phyloP scores from a whole-genome alignment of 2,888 invertebrate genomes.

The Coleophora flavipennella region DNA sequence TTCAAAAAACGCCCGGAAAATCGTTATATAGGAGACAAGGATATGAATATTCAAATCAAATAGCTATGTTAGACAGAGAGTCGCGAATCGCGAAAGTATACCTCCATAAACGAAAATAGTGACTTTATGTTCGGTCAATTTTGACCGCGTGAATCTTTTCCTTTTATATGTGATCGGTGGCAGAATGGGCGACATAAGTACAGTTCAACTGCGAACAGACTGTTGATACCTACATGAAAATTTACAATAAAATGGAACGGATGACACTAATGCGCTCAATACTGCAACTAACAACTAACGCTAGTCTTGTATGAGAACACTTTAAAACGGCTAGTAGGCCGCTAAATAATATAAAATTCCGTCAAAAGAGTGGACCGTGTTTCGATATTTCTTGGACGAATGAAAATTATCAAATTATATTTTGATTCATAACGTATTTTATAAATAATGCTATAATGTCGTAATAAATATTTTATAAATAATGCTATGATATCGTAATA shows the following conservation, averaged over 20 bases:
- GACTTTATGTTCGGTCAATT: too few relatives aligned
- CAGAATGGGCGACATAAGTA: too few relatives aligned
- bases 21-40: too few relatives aligned
- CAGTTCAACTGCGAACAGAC: constrained; percentile 5
- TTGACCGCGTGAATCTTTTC: too few relatives aligned
- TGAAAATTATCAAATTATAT: constrained; percentile 33
- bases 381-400: constrained; percentile 36
- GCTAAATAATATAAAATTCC: constrained; percentile 17
- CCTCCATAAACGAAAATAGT: too few relatives aligned
- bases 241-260: constrained; percentile 55
- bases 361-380: constrained; percentile 45
- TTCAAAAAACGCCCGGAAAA: too few relatives aligned
- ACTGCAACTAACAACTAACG: constrained; percentile 26
- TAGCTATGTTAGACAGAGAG: too few relatives aligned
- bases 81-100: too few relatives aligned
- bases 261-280: constrained; percentile 44
- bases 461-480: constrained; percentile 28
- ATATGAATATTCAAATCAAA: too few relatives aligned
- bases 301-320: constrained; percentile 37
- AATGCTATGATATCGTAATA: constrained; percentile 30
- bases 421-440: constrained; percentile 22
- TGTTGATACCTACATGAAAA: constrained; percentile 39
- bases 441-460: constrained; percentile 30
- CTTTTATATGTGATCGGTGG: too few relatives aligned
- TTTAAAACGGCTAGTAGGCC: constrained; percentile 23